Evolutionary conservation across 2,797 vertebrate species (phyloP), one percentile per base, ranked within the genome.

Genomic region (Anguilla anguilla): DNA sequence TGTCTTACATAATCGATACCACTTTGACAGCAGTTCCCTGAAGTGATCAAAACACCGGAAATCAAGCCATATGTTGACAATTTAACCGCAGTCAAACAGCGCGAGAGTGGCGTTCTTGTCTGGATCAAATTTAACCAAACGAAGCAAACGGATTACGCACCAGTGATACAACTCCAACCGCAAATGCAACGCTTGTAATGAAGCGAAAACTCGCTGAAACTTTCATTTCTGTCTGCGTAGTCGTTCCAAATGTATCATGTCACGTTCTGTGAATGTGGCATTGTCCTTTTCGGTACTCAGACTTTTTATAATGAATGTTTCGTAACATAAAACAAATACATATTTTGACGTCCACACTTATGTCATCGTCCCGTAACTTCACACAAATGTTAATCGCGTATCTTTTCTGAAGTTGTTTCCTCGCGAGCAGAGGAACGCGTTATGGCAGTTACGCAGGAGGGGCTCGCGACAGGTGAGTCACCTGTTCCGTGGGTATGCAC

Each of bases 121-220:
- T 39, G 7, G 17, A 69, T 77, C 46, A 51, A 82, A 82, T 74
- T 74, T 77, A 11, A 85, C 57, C 72, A 19, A 10, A 17, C 57
- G 15, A 22, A n/a, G 7, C 13, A 43, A 74, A 13, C 19, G 59
- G 79, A 69, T 82, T 17, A 86, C 91, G 89, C 86, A 92, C 91
- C 91, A 85, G 25, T 7, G 79, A 83, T 9, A 91, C 53, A 9
- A 86, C 0, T 10, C 87, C 55, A 57, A 85, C 46, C 19, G 61
- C 79, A 15, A 89, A 11, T 19, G 82, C 59, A 9, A 69, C 43
- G 49, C 7, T 85, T 84, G 51, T 35, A 84, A 88, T 25, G 28
- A 89, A 72, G 84, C 87, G 19, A 31, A 87, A 83, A 83, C 59
- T 53, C 81, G 13, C 39, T 15, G 25, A 19, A 19, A 57, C 72